Conservation (phyloP, 2,113 vertebrate species). For the Orthonyx spaldingii region DNA sequence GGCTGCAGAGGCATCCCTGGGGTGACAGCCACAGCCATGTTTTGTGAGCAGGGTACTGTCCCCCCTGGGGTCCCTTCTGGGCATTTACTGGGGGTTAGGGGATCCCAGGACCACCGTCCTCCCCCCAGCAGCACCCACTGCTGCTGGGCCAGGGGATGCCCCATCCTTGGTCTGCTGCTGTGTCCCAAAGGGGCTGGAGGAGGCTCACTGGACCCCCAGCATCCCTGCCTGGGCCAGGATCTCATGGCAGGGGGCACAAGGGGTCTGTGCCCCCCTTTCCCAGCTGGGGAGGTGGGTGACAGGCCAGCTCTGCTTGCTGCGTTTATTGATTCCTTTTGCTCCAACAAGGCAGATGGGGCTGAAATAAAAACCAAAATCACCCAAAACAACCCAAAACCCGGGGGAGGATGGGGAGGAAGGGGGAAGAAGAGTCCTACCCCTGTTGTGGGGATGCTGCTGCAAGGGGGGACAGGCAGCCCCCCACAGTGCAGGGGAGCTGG, state of each 20-base stretch:
- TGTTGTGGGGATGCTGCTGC: neutral
- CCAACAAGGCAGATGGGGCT: conserved; percentile 24
- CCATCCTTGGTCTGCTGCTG: neutral
- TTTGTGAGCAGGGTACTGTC: rapidly evolving
- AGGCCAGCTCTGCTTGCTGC: neutral
- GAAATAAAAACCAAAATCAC: conserved; percentile 30
- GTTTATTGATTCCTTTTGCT: conserved; percentile 53
- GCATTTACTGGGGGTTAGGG: neutral
- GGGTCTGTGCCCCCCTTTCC: neutral
- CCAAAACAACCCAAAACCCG: neutral
- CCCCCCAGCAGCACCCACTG: neutral
- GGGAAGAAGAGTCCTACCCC: neutral
- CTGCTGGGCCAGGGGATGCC: neutral
- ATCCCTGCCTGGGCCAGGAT: neutral
- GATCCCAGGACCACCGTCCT: neutral
- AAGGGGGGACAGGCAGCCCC: neutral
- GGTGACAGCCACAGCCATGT: rapidly evolving
- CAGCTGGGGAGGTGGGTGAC: neutral
- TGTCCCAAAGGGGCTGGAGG: neutral
- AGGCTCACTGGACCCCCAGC: neutral
- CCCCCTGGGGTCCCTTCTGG: neutral
- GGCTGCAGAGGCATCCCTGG: rapidly evolving
- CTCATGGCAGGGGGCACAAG: rapidly evolving
- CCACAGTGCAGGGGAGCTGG: neutral
- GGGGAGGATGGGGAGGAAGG: neutral